phyloP scores from a whole-genome alignment of 2,113 vertebrate genomes.

The Tonatia bakeri region DNA sequence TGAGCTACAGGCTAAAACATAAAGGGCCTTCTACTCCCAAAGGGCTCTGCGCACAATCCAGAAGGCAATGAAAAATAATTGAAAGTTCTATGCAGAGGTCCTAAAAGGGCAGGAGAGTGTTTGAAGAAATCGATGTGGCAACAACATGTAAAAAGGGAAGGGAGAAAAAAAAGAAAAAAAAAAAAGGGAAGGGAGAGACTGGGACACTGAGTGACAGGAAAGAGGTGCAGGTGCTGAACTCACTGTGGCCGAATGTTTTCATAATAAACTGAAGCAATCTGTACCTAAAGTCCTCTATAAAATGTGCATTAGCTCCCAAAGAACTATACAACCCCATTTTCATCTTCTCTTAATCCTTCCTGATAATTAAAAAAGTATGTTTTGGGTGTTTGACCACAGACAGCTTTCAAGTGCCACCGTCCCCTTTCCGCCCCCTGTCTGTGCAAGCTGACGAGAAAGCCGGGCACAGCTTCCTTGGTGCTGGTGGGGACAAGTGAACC shows the following conservation, averaged over 20 bases:
- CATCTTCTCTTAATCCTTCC: background rate
- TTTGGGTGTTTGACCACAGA: background rate
- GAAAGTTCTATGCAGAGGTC: background rate
- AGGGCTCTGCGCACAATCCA: background rate
- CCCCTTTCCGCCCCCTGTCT: no score
- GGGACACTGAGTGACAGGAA: background rate
- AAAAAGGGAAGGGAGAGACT: background rate
- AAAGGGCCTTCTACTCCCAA: background rate
- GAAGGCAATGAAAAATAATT: background rate
- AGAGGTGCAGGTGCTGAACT: background rate
- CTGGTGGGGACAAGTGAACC: background rate
- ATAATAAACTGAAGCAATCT: background rate
- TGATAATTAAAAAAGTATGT: background rate
- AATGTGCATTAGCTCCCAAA: background rate
- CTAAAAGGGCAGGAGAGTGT: background rate
- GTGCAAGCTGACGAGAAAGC: background rate
- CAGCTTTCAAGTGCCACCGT: background rate
- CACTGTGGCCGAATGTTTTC: background rate
- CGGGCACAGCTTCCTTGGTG: background rate
- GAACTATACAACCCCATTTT: background rate
- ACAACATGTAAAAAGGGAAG: background rate
- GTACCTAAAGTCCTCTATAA: background rate
- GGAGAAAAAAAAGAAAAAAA: no score
- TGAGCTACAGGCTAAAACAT: background rate
- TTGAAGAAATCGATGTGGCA: background rate